These are phyloP conservation scores for Bradypus variegatus DNA, from an alignment of 2,797 vertebrate species.

Conservation along the genomic window DNA sequence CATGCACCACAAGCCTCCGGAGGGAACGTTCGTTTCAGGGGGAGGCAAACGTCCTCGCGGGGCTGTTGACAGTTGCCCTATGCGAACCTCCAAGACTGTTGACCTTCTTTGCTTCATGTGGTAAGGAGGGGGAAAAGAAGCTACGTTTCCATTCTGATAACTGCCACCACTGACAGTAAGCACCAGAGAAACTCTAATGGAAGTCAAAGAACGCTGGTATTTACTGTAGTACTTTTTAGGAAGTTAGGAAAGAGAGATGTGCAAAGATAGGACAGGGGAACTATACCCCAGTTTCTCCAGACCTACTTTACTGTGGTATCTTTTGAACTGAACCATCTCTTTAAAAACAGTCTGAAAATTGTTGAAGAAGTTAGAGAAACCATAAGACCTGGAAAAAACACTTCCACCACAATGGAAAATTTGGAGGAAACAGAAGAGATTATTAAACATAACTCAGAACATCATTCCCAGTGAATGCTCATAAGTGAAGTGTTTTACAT, in stretches of 20 bases:
- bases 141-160: neutral
- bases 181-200: neutral
- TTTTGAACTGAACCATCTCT: neutral
- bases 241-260: neutral
- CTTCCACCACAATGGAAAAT: neutral
- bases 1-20: neutral
- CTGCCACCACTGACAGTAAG: neutral
- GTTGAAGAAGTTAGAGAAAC: neutral
- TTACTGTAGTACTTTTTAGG: neutral
- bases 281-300: neutral
- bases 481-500: no score
- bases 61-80: neutral
- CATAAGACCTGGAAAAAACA: neutral
- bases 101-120: neutral
- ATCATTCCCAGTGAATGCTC: neutral
- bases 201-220: neutral
- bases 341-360: neutral
- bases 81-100: neutral
- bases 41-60: neutral
- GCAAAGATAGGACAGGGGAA: neutral
- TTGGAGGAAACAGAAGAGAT: neutral
- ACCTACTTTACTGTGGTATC: neutral
- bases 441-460: neutral
- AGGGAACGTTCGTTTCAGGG: neutral
- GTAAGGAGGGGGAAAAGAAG: no score